phyloP scores from a whole-genome alignment of 2,797 vertebrate species.

The Gorsachius magnificus region DNA sequence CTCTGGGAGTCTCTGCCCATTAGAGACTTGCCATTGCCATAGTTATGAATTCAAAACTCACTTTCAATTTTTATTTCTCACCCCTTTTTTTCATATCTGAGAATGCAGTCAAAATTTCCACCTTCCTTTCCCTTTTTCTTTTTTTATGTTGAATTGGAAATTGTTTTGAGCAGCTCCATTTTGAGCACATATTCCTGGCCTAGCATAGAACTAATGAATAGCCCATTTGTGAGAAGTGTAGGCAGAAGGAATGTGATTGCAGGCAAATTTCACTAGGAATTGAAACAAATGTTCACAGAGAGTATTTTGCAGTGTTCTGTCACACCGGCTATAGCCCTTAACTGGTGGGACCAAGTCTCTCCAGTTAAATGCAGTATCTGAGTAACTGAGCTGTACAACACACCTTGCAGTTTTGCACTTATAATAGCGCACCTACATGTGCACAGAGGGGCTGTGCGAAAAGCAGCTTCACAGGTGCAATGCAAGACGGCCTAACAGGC shows the following conservation, averaged over 20 bases:
- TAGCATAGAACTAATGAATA: slow-evolving; percentile 16
- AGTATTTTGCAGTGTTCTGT: neutral
- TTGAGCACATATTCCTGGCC: neutral
- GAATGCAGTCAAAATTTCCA: neutral
- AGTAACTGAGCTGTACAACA: neutral
- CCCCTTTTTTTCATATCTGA: neutral
- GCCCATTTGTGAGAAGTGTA: neutral
- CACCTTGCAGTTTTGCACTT: neutral
- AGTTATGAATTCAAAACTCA: neutral
- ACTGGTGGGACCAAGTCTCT: neutral
- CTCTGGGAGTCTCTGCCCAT: neutral
- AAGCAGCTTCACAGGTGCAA: neutral
- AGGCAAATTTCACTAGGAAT: neutral
- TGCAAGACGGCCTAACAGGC: neutral
- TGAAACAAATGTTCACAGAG: neutral
- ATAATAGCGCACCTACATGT: neutral
- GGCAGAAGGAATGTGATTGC: slow-evolving; percentile 11
- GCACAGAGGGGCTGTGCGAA: neutral
- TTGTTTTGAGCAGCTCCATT: neutral
- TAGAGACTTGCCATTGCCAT: neutral
- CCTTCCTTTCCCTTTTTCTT: fast-evolving
- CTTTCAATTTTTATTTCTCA: neutral
- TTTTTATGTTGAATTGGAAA: neutral
- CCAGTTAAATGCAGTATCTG: neutral
- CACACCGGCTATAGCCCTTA: neutral